Evolutionary conservation across 2,888 invertebrate species (phyloP).

Genomic region (Torymus tubicola): DNA sequence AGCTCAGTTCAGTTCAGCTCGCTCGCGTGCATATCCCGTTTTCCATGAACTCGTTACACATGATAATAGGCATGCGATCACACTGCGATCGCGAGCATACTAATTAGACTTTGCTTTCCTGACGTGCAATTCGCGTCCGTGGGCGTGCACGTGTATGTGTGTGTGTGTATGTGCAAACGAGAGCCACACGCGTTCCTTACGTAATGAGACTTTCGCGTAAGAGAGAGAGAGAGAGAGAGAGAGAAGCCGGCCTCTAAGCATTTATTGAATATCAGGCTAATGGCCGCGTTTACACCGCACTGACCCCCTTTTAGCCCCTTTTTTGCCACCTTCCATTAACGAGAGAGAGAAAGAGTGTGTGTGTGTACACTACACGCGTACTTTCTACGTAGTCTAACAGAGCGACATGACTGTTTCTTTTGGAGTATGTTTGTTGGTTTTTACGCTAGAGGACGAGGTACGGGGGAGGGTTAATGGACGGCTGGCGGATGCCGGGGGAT

Average conservation of each 20-base stretch:
- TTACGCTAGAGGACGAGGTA: too few relatives aligned
- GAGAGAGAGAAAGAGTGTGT: too few relatives aligned
- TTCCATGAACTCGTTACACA: constrained; percentile 67
- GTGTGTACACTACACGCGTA: too few relatives aligned
- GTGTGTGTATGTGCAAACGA: constrained; percentile 50
- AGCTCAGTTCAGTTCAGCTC: constrained; percentile 7
- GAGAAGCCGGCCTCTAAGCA: constrained; percentile 15
- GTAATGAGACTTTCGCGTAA: constrained; percentile 51
- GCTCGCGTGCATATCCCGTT: constrained; percentile 61
- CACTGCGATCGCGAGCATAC: constrained; percentile 65
- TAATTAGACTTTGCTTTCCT: constrained; percentile 69
- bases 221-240: background rate
- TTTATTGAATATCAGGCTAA: constrained; percentile 58
- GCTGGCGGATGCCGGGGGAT: too few relatives aligned
- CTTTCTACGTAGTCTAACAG: too few relatives aligned
- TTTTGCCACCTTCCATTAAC: too few relatives aligned
- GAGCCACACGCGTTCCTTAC: constrained; percentile 45
- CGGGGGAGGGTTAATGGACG: background rate
- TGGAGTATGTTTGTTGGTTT: too few relatives aligned
- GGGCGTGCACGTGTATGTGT: constrained; percentile 51
- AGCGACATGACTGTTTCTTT: too few relatives aligned
- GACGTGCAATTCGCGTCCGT: constrained; percentile 61
- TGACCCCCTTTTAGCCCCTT: constrained; percentile 30
- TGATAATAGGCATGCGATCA: constrained; percentile 70
- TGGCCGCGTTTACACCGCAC: constrained; percentile 38